Evolutionary conservation across 2,888 invertebrate species (phyloP).

Genomic region (Phlogophora meticulosa): DNA sequence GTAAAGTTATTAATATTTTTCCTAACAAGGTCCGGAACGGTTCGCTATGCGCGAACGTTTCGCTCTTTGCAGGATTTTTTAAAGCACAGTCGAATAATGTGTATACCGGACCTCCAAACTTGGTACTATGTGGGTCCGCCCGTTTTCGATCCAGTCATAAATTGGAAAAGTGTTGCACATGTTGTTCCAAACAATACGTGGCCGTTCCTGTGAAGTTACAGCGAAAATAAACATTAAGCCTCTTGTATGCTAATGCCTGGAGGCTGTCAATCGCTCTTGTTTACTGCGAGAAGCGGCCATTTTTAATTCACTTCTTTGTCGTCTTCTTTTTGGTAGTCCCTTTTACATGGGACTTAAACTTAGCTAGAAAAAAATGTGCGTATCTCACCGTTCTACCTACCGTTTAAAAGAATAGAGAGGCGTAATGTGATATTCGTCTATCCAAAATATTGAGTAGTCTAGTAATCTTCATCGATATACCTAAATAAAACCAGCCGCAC

Average conservation of each 20-base stretch:
- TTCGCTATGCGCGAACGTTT: too few relatives aligned
- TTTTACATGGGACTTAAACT: not conserved
- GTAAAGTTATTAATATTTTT: too few relatives aligned
- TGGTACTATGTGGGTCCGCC: not conserved
- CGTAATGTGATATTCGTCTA: not conserved
- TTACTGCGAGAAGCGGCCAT: not conserved
- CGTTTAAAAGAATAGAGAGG: not conserved
- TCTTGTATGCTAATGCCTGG: constrained; percentile 37
- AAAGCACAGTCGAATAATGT: not conserved
- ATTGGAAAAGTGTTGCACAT: constrained; percentile 38
- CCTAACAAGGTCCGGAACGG: too few relatives aligned
- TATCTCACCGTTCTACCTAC: not conserved
- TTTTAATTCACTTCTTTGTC: constrained; percentile 7
- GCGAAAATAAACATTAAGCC: constrained; percentile 41
- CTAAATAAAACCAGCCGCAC: too few relatives aligned
- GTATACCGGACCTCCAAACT: not conserved
- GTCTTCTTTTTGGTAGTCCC: not conserved
- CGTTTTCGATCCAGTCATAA: constrained; percentile 18
- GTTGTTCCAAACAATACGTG: constrained; percentile 30
- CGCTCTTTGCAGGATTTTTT: too few relatives aligned
- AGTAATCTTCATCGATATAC: too few relatives aligned
- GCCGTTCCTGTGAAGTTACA: constrained; percentile 20
- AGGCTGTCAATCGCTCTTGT: constrained; percentile 13
- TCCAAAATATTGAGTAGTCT: too few relatives aligned
- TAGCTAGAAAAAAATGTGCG: not conserved